Evolutionary conservation across 2,888 invertebrate genomes (phyloP), one percentile per base, ranked within the genome.

Genomic region (Crossocerus cetratus): DNA sequence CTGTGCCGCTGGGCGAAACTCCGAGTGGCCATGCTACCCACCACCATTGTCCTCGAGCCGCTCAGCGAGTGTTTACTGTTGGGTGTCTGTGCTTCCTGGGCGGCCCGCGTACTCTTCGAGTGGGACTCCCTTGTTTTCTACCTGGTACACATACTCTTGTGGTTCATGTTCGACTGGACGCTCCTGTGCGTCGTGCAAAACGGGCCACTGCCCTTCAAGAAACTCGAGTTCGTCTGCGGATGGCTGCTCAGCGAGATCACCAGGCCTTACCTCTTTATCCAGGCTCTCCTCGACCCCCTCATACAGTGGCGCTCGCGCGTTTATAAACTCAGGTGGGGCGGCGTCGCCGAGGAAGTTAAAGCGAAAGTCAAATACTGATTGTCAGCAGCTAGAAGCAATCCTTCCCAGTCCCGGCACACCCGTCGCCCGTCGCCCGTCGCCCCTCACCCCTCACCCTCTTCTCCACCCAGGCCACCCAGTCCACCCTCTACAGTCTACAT

Each of bases 111-210:
- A 61, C 92, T 99, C 44, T 96, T 99, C 86, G 94, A 94, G 80
- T 96, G 97, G 92, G 97, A 98, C 90, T 95, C 97, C 1, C 92
- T 98, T 77, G 96, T 96, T 63, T 97, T 99, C 92, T 97, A 97
- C 91, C 92, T 98, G 84, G 94, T 98, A 86, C 99, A 99, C 91
- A 73, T 83, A 77, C 93, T 98, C 65, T 92, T 95, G 88, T 99
- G 99, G 99, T 97, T 99, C 90, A 93, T 98, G 82, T 95, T 97
- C 81, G 99, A 99, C 92, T 99, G 98, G 96, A 92, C 97, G 86
- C 93, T 99, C 84, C 92, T 99, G 84, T 94, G 95, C 78, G 93
- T 96, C 80, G 95, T 98, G 84, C 98, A 97, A 93, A 97, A 98
- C 90, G 97, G 97, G 56, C 94, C 97, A 55, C 92, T 99, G 81